Evolutionary conservation across 1,140 invertebrate species (phyloP), one percentile per base, ranked within the genome.

Genomic region (Apocrypta bakeri): DNA sequence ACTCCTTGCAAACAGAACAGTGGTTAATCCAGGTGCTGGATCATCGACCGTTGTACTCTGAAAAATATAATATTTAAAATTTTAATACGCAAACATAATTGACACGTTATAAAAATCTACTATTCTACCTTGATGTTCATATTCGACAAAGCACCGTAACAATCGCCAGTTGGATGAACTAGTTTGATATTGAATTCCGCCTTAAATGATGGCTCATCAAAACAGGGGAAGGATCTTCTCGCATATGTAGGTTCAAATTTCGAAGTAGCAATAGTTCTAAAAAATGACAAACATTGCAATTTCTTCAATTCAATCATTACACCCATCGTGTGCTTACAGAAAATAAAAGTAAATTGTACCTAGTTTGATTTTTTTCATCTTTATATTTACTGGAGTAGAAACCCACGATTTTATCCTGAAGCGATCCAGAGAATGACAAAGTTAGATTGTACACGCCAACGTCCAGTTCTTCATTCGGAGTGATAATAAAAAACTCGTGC

Each of bases 161-260:
- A 92, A 61, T 93, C 87, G 0, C 87, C 88, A 31, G 90, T 90
- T 0, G 96, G 96, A 86, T 95, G 94, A 4, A 96, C 94, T 1
- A 99, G 88, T 9, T 95, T 94, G 14, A 98, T 94, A 33, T 93
- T 94, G 92, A 96, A 99, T 82, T 95, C 95, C 0, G 98, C 97
- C 92, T 99, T 99, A 86, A 98, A 95, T 48, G 95, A 94, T 0
- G 98, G 98, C 89, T 99, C 98, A 91, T 99, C 98, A 89, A 98
- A 98, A 90, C 98, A 99, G 0, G 98, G 98, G 88, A 98, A 99
- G 0, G 96, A 96, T 90, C 95, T 94, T 37, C 98, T 94, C 0
- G 98, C 98, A 93, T 98, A 97, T 0, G 97, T 98, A 0, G 98
- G 96, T 88, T 99, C 96, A 88, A 99, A 98, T 91, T 99, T 98